Conservation (phyloP, 2,113 vertebrate genomes). For the Blennius ocellaris region DNA sequence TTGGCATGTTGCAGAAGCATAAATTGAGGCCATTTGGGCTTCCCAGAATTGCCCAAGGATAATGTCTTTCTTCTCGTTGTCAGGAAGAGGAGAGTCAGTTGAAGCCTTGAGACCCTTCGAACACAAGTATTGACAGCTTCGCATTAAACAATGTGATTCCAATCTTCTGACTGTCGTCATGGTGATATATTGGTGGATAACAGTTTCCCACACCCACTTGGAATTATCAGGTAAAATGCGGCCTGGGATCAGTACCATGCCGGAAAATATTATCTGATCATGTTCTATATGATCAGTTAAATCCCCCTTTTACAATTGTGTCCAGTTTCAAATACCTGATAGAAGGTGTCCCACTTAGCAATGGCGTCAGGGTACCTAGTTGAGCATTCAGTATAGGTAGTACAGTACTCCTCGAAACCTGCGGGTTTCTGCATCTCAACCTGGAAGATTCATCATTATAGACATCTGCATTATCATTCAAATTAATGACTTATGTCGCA, state of each 20-base stretch:
- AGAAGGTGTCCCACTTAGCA: constrained; percentile 76
- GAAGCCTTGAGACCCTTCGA: constrained; percentile 68
- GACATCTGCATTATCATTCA: not conserved
- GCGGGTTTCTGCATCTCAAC: constrained; percentile 67
- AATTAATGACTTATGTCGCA: not conserved
- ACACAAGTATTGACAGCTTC: constrained; percentile 15
- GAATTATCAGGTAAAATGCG: too few species aligned
- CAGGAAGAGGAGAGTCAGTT: constrained; percentile 34
- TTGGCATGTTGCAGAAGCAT: constrained; percentile 54
- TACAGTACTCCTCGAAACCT: constrained; percentile 62
- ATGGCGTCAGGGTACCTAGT: constrained; percentile 65
- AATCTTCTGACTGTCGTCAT: not conserved
- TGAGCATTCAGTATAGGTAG: constrained; percentile 65
- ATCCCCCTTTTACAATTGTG: not conserved
- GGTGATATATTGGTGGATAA: not conserved
- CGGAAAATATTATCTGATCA: too few species aligned
- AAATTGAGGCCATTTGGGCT: constrained; percentile 49
- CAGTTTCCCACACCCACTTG: too few species aligned
- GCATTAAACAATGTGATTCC: not conserved
- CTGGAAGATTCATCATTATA: constrained; percentile 21
- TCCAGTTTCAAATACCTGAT: constrained; percentile 53
- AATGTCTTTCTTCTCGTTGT: constrained; percentile 70
- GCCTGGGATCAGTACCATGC: too few species aligned
- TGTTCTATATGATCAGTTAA: too few species aligned
- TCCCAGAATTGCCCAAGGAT: constrained; percentile 75